Evolutionary conservation across 2,888 invertebrate genomes (phyloP), one percentile per base, ranked within the genome.

Genomic region (Campoplex capitator): DNA sequence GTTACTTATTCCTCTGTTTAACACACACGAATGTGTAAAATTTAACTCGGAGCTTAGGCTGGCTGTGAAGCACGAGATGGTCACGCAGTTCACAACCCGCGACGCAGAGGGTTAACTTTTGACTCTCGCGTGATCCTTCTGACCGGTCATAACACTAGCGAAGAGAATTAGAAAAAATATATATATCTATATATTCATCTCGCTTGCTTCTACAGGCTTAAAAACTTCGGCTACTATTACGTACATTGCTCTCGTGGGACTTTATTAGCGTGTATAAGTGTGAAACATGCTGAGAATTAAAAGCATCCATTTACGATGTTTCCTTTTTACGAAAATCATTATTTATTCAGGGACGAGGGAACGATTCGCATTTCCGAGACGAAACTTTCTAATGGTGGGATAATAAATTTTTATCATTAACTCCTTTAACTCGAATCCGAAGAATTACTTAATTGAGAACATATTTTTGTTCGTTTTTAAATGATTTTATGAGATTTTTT

Each of bases 81-180:
- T 76, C 89, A 87, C 88, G 86, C 89, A 85, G 89, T 88, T 88
- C 89, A 85, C 83, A 86, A 88, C 83, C 89, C 88, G 85, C 84
- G 70, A 56, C 48, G 23, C 23, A 28, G 48, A 56, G 74, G 77
- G 79, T 88, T 88, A 89, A 89, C 89, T 88, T 6, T 3, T 83
- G 88, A 85, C 88, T 89, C 86, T 90, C 80, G 90, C 90, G 90
- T 90, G 90, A 89, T 83, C 89, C 88, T 88, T 87, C 88, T 83
- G 80, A 56, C 56, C 73, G 73, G 28, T 51, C 71, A 13, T 32
- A 76, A 73, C 84, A 73, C 71, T 84, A 13, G 38, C 28, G 28
- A 51, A 28, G 56, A 35, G 71, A 76, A 80, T n/a, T 74, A 54
- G 58, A 77, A 58, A 75, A 75, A 75, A 32, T n/a, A 65, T 6